phyloP scores from a whole-genome alignment of 2,888 invertebrate species.

The Epinotia ramella region DNA sequence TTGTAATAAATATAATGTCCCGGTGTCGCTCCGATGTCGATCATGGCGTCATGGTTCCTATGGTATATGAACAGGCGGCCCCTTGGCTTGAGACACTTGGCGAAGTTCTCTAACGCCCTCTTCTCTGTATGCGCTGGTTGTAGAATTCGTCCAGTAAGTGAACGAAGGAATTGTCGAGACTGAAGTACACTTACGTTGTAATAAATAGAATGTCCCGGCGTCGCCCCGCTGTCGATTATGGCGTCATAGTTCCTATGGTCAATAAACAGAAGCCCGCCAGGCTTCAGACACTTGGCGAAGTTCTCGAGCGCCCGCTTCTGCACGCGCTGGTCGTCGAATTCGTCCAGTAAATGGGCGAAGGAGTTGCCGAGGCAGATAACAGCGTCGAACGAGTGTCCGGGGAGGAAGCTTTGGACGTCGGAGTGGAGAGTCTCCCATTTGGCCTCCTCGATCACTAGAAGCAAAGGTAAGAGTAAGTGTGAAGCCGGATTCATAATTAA shows the following conservation, averaged over 20 bases:
- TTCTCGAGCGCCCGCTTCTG: slow-evolving; percentile 92
- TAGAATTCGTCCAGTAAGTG: background rate
- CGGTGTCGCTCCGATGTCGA: too few species aligned
- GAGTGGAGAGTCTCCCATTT: slow-evolving; percentile 94
- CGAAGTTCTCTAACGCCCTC: too few species aligned
- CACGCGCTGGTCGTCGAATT: slow-evolving; percentile 90
- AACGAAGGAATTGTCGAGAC: background rate
- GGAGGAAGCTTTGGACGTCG: slow-evolving; percentile 87
- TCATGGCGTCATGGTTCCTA: too few species aligned
- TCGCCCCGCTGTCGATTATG: slow-evolving; percentile 90
- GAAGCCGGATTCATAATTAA: too few species aligned
- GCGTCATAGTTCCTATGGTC: slow-evolving; percentile 96
- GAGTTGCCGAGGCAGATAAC: slow-evolving; percentile 96
- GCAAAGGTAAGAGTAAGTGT: background rate
- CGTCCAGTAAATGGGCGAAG: slow-evolving; percentile 94
- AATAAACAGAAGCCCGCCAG: slow-evolving; percentile 93
- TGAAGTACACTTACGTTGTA: slow-evolving; percentile 90
- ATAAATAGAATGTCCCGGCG: slow-evolving; percentile 94
- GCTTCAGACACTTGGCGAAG: slow-evolving; percentile 93
- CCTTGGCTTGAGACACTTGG: too few species aligned
- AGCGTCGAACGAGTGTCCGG: slow-evolving; percentile 91
- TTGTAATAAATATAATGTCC: too few species aligned
- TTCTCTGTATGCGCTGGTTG: too few species aligned
- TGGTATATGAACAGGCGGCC: too few species aligned
- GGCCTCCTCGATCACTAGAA: slow-evolving; percentile 94